Base-by-base conservation (phyloP, 2,888 invertebrate genomes). In the Agrochola litura region DNA sequence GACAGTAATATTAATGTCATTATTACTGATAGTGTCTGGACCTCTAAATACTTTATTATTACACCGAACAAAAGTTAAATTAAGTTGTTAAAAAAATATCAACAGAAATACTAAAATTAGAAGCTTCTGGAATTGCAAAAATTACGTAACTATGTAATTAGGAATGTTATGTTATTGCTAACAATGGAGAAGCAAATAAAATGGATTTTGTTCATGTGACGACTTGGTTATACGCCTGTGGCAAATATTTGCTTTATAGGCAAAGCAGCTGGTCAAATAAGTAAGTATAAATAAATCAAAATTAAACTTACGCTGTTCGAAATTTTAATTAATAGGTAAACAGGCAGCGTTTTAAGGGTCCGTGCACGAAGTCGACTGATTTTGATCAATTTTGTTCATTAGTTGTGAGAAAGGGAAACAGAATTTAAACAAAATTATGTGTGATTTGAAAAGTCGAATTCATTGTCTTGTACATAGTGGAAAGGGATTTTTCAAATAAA, bases 81-180 rank as follows among this genome's bases (percentile, higher is more conserved):
- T 19, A 12, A 49, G 30, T 22, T 8, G 22, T 49, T 12, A 1
- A 52, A 61, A 22, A 43, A n/a, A 46, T 2, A 49, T 30, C 6
- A 30, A 49, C 25, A 25, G 0, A 69, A 56, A 30, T 22, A 54
- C 54, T 5, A 78, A 16, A 9, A 30, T 30, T 22, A 69, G 41
- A 79, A 71, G n/a, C 43, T 61, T 54, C 60, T 79, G 4, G 65
- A 37, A 58, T 58, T 25, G 75, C 22, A 5, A 56, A 58, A 75
- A 68, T 75, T 81, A 68, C 49, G 25, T 68, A 64, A 63, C 0
- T 63, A 43, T 8, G 1, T 67, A 67, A 81, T 81, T 74, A n/a
- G 58, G 43, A 67, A 67, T 67, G 41, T 43, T 49, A 67, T 67
- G 41, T 43, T 49, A 49, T 49, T 54, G 41, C 43, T 37, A 52